Percentiles rank a stretch among this genome's conserved stretches.
phyloP scores from a whole-genome alignment of 2,113 vertebrate genomes.

The Athene noctua region DNA sequence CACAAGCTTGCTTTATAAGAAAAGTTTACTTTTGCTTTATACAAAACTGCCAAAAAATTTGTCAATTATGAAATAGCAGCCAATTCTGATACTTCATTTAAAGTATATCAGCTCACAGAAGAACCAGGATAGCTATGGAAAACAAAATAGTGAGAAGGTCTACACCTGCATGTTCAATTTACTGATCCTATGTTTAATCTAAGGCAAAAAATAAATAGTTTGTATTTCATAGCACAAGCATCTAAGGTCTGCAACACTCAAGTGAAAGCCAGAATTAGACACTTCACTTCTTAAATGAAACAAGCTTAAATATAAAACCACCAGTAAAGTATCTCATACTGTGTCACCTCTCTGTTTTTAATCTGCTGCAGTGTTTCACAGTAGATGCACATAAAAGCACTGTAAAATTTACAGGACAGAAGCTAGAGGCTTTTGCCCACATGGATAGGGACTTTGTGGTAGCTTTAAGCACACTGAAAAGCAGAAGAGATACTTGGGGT shows the following conservation, averaged over 20 bases:
- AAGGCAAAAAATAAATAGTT: neutral
- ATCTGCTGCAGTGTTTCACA: neutral
- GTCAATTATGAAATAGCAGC: neutral
- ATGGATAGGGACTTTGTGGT: neutral
- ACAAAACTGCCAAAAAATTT: neutral
- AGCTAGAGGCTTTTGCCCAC: neutral
- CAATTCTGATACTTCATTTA: neutral
- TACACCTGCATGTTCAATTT: accelerated
- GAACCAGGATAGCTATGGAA: neutral
- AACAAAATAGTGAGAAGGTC: neutral
- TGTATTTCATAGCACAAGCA: neutral
- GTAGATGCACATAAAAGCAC: neutral
- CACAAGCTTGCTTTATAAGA: neutral
- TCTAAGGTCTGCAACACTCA: neutral
- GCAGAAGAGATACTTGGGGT: neutral
- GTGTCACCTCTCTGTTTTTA: neutral
- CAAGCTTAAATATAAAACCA: neutral
- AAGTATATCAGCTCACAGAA: neutral
- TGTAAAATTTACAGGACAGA: neutral
- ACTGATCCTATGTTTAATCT: neutral
- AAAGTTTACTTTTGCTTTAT: neutral
- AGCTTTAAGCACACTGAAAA: neutral
- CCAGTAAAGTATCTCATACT: neutral
- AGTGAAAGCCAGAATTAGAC: neutral
- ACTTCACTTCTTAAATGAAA: neutral